A percentile compares a stretch with the other conserved stretches of the same genome.
phyloP scores from a whole-genome alignment of 2,888 invertebrate species.

The Megamerina dolium region DNA sequence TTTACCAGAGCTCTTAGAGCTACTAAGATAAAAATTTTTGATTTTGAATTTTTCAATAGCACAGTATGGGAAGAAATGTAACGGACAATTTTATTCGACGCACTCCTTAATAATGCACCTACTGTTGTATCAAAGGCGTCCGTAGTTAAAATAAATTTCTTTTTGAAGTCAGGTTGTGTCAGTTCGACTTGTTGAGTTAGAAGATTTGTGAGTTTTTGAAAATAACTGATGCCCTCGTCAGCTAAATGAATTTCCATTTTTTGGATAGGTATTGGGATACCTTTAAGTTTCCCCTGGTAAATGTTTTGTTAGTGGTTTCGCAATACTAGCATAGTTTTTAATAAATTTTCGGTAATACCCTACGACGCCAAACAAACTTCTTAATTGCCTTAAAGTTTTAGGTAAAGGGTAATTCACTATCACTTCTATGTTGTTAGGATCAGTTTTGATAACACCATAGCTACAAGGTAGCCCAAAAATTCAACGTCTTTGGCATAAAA shows the following conservation, averaged over 20 bases:
- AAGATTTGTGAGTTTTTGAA: constrained; percentile 12
- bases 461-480: constrained; percentile 19
- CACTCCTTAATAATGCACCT: too few species aligned
- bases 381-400: constrained; percentile 19
- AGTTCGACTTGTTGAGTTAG: constrained; percentile 9
- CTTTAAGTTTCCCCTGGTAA: constrained; percentile 18
- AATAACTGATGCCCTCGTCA: constrained; percentile 10
- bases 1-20: too few species aligned
- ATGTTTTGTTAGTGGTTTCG: constrained; percentile 19
- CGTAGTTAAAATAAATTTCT: constrained; percentile 26
- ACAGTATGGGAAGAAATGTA: too few species aligned
- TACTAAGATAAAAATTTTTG: too few species aligned
- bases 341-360: constrained; percentile 15
- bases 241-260: constrained; percentile 17
- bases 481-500: constrained; percentile 19
- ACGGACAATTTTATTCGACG: too few species aligned
- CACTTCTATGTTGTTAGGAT: constrained; percentile 19
- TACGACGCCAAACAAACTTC: constrained; percentile 19
- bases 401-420: constrained; percentile 19
- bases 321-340: constrained; percentile 17
- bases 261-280: constrained; percentile 19
- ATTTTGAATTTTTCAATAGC: too few species aligned
- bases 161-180: constrained; percentile 24
- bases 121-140: constrained; percentile 33
- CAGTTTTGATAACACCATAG: constrained; percentile 18